Percentiles rank a stretch among this genome's conserved stretches.
Evolutionary conservation across 1,140 invertebrate genomes (phyloP).

Genomic region (Conopomorpha cramerella): DNA sequence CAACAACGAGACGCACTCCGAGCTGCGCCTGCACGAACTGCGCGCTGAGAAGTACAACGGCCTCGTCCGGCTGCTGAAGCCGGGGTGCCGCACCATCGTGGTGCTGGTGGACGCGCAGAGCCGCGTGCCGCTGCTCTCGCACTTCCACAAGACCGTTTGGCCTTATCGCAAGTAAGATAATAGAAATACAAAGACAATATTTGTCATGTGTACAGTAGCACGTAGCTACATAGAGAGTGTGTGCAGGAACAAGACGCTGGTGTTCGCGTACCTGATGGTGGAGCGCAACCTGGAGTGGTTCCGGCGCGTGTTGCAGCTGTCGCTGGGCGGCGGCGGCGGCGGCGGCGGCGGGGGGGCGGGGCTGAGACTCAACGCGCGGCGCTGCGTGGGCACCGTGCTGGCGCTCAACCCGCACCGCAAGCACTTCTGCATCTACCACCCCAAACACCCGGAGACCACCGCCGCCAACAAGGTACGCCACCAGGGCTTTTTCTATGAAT

Average conservation of each 20-base stretch:
- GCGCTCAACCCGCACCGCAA: constrained; percentile 94
- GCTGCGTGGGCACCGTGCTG: constrained; percentile 96
- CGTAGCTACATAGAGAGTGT: too few relatives aligned
- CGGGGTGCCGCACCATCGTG: constrained; percentile 92
- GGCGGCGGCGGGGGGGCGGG: constrained; percentile 78
- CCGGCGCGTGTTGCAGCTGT: constrained; percentile 82
- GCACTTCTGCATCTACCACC: constrained; percentile 98
- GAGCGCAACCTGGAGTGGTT: constrained; percentile 94
- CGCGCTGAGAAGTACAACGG: constrained; percentile 95
- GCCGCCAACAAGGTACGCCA: too few relatives aligned
- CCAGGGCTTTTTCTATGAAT: too few relatives aligned
- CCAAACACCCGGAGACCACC: constrained; percentile 75
- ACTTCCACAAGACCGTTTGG: constrained; percentile 93
- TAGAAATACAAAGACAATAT: too few relatives aligned
- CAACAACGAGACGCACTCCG: constrained; percentile 62
- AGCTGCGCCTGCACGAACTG: constrained; percentile 88
- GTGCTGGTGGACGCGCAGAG: constrained; percentile 88
- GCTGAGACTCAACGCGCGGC: constrained; percentile 92
- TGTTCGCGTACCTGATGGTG: constrained; percentile 91
- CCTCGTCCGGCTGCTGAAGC: constrained; percentile 89
- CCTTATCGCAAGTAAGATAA: constrained; percentile 86
- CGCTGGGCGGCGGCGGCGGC: constrained; percentile 79
- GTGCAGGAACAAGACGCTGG: constrained; percentile 83
- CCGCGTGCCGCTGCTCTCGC: constrained; percentile 82
- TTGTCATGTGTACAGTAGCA: too few relatives aligned